Evolutionary conservation across 2,797 vertebrate genomes (phyloP).

Genomic region (Coranthus polyacanthus): DNA sequence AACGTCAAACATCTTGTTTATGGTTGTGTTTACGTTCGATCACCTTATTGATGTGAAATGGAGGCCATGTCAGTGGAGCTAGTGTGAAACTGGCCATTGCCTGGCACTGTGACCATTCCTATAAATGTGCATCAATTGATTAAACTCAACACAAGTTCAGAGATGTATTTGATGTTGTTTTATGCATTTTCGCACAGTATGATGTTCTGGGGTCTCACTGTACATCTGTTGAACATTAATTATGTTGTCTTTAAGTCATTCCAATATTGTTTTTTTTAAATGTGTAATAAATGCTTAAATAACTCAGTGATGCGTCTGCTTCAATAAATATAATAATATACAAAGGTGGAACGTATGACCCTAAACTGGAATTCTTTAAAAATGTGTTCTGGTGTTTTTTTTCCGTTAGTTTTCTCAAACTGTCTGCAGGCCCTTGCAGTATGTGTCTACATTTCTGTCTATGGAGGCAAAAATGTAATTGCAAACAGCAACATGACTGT

Average conservation of each 20-base stretch:
- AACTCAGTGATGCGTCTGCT: slow-evolving; percentile 49
- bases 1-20: slow-evolving; percentile 20
- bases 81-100: slow-evolving; percentile 23
- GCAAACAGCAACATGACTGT: slow-evolving; percentile 61
- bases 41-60: slow-evolving; percentile 36
- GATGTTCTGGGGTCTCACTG: slow-evolving; percentile 12
- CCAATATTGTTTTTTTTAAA: slow-evolving; percentile 36
- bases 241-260: slow-evolving; percentile 53
- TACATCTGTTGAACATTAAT: slow-evolving; percentile 28
- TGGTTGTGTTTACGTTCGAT: slow-evolving; percentile 29
- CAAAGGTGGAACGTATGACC: slow-evolving; percentile 53
- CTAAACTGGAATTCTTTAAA: slow-evolving; percentile 49
- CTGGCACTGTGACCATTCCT: slow-evolving; percentile 52
- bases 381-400: slow-evolving; percentile 39
- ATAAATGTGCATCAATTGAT: slow-evolving; percentile 38
- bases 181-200: slow-evolving; percentile 27
- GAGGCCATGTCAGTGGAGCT: slow-evolving; percentile 20
- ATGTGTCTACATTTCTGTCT: slow-evolving; percentile 51
- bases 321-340: slow-evolving; percentile 43
- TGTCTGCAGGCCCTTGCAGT: slow-evolving; percentile 30
- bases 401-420: slow-evolving; percentile 50
- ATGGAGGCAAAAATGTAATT: slow-evolving; percentile 64
- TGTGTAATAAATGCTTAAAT: slow-evolving; percentile 27
- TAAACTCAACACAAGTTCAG: slow-evolving; percentile 6
- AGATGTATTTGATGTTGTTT: slow-evolving; percentile 31